Base-by-base conservation (phyloP, 2,113 vertebrate species). In the Alouatta palliata region DNA sequence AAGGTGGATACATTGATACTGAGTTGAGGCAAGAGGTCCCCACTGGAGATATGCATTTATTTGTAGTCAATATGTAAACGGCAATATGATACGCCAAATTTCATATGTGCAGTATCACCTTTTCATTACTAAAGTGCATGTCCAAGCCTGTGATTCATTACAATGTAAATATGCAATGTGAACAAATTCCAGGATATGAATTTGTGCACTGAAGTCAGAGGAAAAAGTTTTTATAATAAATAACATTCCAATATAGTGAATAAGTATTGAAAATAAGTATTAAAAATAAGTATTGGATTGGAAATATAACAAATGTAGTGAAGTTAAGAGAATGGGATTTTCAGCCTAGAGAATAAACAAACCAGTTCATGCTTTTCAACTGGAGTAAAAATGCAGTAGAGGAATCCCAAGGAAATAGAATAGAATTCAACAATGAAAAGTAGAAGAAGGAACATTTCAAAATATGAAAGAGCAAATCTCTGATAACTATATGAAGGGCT, bases 401-500 rank as follows among this genome's bases (percentile, higher is more conserved):
- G 64, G 25, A 84, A 19, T 54, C 37, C n/a, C 61, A 58, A 58
- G 56, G 19, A 45, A 81, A 52, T 43, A 58, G 37, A 75, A 77
- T 47, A 35, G 3, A 71, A 35, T 25, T 45, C 3, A n/a, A 19
- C 47, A 14, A 54, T n/a, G 45, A 66, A 79, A 79, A 49, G 54
- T 12, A 52, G 5, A 80, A 20, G 64, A 43, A 90, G 49, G 17
- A 56, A 32, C 8, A 35, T 77, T 89, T 81, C 73, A 3, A 94
- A 71, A 64, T 64, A 52, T 6, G 6, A 30, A 87, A 97, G 89
- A 94, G 20, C 17, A 90, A 96, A 79, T 13, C 47, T 52, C 30
- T 45, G 4, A 5, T 40, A 32, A 25, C 35, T 17, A 49, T 1
- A 54, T 73, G 17, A 81, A 66, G 12, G 25, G 21, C 23, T 21